phyloP scores from a whole-genome alignment of 2,113 vertebrate genomes.

The Melanostigma gelatinosum region DNA sequence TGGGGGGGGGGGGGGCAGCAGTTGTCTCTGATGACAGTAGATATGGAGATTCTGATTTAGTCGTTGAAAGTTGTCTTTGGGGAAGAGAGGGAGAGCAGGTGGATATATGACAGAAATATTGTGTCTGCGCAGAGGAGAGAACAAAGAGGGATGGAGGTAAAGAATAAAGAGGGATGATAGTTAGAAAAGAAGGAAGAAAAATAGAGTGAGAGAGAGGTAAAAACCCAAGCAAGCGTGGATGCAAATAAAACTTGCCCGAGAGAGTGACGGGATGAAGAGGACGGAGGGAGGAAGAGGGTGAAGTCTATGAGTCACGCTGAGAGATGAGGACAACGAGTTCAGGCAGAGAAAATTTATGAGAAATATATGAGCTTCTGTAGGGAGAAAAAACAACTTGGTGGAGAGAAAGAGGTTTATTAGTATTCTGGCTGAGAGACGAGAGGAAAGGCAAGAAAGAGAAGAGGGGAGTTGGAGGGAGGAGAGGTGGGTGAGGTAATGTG shows the following conservation, averaged over 20 bases:
- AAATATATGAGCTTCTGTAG: conserved; percentile 46
- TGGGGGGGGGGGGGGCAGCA: too few species aligned
- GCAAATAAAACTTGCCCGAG: conserved; percentile 42
- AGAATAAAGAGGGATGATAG: background rate
- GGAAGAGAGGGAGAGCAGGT: background rate
- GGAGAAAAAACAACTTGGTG: conserved; percentile 34
- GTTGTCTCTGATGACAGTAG: background rate
- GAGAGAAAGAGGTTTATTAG: conserved; percentile 32
- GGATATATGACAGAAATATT: background rate
- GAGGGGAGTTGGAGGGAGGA: conserved; percentile 1
- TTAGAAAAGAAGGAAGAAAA: background rate
- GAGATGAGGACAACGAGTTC: conserved; percentile 61
- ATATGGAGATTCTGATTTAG: conserved; percentile 9
- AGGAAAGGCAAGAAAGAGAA: background rate
- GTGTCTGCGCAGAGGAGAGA: background rate
- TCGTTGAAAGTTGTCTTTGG: conserved; percentile 20
- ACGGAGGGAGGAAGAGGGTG: conserved; percentile 1
- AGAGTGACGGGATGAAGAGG: conserved; percentile 32
- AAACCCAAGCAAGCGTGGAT: conserved; percentile 24
- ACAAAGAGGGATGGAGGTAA: background rate
- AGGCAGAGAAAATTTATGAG: conserved; percentile 66
- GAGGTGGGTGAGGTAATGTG: conserved; percentile 12
- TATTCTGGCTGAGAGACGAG: conserved; percentile 45
- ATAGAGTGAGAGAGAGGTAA: conserved; percentile 3
- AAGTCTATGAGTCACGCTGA: conserved; percentile 68